phyloP scores from a whole-genome alignment of 2,888 invertebrate genomes.

The Sminthurinus aureus region DNA sequence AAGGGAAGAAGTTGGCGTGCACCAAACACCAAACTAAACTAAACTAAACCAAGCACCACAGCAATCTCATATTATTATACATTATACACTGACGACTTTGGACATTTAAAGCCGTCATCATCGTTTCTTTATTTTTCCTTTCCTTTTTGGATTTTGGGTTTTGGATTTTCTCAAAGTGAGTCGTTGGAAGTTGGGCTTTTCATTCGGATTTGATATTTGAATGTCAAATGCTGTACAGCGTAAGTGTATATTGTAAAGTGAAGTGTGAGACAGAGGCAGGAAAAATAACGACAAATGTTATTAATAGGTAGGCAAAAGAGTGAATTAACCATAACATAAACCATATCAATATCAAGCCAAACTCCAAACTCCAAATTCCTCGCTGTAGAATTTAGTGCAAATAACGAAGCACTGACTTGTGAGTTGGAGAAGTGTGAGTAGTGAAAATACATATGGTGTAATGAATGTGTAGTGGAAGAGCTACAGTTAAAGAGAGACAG shows the following conservation, averaged over 20 bases:
- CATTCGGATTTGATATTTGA: neutral
- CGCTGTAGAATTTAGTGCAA: too few relatives aligned
- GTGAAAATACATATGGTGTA: too few relatives aligned
- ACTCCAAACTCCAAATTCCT: neutral
- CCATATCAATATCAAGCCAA: neutral
- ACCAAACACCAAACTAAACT: neutral
- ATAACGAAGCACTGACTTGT: neutral
- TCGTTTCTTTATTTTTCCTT: conserved; percentile 2
- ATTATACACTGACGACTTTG: neutral
- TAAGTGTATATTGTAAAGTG: neutral
- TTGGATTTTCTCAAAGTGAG: too few relatives aligned
- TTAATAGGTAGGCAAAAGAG: conserved; percentile 34
- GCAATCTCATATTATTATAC: too few relatives aligned
- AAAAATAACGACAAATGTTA: conserved; percentile 20
- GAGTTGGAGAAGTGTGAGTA: conserved; percentile 8
- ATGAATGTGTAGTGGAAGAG: neutral
- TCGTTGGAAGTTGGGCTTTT: too few relatives aligned
- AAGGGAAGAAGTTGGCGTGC: conserved; percentile 10
- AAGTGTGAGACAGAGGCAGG: conserved; percentile 20
- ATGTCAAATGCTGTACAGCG: neutral
- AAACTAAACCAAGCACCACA: too few relatives aligned
- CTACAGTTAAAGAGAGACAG: conserved; percentile 3
- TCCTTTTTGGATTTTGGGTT: neutral
- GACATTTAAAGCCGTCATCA: conserved; percentile 6
- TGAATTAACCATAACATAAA: conserved; percentile 33